These are phyloP conservation scores for Gouania willdenowi DNA, from an alignment of 2,797 vertebrate genomes.

Conservation along the genomic window DNA sequence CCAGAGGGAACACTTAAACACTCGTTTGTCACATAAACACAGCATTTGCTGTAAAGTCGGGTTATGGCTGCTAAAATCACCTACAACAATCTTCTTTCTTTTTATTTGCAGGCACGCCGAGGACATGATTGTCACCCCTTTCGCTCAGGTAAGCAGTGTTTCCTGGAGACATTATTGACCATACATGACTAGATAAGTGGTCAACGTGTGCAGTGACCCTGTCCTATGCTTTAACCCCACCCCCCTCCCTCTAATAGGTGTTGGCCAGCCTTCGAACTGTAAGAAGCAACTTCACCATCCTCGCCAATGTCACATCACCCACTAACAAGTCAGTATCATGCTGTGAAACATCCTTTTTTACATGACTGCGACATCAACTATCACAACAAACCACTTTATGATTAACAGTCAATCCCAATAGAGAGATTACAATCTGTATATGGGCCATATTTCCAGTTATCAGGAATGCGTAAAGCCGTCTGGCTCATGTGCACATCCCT, in stretches of 20 bases:
- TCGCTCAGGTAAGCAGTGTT: conserved; percentile 88
- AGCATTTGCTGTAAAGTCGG: conserved; percentile 32
- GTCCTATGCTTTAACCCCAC: conserved; percentile 2
- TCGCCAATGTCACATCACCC: conserved; percentile 88
- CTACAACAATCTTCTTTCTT: conserved; percentile 14
- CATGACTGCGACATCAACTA: conserved; percentile 44
- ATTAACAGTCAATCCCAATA: conserved; percentile 29
- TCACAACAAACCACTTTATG: conserved; percentile 40
- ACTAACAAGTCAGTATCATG: conserved; percentile 89
- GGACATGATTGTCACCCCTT: conserved; percentile 94
- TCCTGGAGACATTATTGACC: conserved; percentile 20
- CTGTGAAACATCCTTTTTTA: conserved; percentile 29
- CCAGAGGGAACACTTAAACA: too few relatives aligned
- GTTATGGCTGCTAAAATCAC: conserved; percentile 4
- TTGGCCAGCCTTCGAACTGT: conserved; percentile 94
- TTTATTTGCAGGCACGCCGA: conserved; percentile 80
- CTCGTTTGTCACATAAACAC: too few relatives aligned
- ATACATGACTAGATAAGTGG: conserved; percentile 23
- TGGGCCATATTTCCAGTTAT: conserved; percentile 27
- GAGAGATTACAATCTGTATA: conserved; percentile 37
- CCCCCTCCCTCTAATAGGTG: conserved; percentile 77
- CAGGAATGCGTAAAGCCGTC: conserved; percentile 16
- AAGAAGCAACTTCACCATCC: conserved; percentile 94
- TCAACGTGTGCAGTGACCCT: conserved; percentile 53
- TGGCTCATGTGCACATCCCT: conserved; percentile 41